These are phyloP conservation scores for Sula dactylatra DNA, from an alignment of 2,113 vertebrate species.

Conservation along the genomic window DNA sequence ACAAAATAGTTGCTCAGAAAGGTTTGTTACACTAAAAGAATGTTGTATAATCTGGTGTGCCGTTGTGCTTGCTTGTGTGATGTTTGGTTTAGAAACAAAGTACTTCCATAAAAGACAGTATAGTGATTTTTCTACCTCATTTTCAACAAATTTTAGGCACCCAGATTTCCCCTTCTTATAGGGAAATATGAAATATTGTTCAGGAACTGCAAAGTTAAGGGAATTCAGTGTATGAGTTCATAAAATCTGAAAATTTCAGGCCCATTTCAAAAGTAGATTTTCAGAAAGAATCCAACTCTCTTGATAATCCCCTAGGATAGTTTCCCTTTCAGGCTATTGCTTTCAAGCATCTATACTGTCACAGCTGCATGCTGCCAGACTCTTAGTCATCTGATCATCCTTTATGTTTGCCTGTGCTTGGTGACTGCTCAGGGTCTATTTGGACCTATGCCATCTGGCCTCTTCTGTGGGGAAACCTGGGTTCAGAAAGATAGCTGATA, in stretches of 20 bases:
- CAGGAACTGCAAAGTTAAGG: not conserved
- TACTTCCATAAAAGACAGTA: not conserved
- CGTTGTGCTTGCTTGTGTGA: not conserved
- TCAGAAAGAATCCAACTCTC: not conserved
- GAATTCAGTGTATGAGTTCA: not conserved
- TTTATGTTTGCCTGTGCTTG: not conserved
- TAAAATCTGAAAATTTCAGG: not conserved
- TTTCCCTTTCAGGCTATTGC: not conserved
- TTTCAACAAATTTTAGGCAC: not conserved
- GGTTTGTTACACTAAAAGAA: not conserved
- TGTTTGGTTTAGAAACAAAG: not conserved
- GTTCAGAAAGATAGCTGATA: not conserved
- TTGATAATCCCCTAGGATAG: not conserved
- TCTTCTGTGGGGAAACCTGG: not conserved
- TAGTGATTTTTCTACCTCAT: not conserved
- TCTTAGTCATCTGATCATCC: not conserved
- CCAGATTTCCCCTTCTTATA: not conserved
- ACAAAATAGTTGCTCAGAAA: not conserved
- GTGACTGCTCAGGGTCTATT: not conserved
- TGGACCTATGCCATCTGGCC: not conserved
- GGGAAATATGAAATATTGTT: not conserved
- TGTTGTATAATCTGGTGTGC: not conserved
- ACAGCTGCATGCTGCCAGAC: not conserved
- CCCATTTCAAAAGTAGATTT: not conserved
- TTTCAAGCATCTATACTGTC: not conserved